Evolutionary conservation across 2,888 invertebrate species (phyloP), one percentile per base, ranked within the genome.

Genomic region (Andrena camellia): DNA sequence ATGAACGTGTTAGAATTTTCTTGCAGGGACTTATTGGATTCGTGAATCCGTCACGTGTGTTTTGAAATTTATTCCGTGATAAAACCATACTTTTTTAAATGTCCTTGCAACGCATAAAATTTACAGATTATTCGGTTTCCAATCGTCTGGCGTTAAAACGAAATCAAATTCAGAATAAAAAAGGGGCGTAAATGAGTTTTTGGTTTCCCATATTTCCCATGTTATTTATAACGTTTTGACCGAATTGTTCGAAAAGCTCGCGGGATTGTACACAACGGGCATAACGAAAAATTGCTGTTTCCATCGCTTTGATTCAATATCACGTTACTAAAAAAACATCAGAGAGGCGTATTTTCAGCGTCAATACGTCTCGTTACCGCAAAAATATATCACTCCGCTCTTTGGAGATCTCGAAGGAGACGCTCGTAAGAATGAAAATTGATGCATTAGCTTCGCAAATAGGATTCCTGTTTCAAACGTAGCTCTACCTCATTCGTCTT

Each of bases 301-400:
- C 29, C 29, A 10, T 33, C 5, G 23, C 1, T 17, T 68, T 52
- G 26, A 54, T 68, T 54, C 54, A 6, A 4, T 31, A 23, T 23
- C n/a, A 64, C 29, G 4, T 7, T 17, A 8, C 29, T 63, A 23
- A 63, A 35, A 20, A 35, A 4, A 26, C 26, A n/a, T 4, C 33
- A 4, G 10, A 29, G 10, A 35, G 20, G 66, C 50, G 60, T 59
- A 66, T 72, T 72, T 31, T 54, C 20, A 23, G 69, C 74, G 66
- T 71, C 29, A 66, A 84, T 71, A 50, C 35, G 7, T 6, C 13
- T 42, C 42, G 42, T 26, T 57, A 31, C 54, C 20, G 7, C 23
- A 23, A 31, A 59, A 67, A n/a, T 7, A 13, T 17, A 0, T 13
- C 57, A 70, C 26, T 4, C n/a, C 10, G 26, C 23, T n/a, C 6